Base-by-base conservation (phyloP, 1,140 invertebrate species). In the Cherax destructor region DNA sequence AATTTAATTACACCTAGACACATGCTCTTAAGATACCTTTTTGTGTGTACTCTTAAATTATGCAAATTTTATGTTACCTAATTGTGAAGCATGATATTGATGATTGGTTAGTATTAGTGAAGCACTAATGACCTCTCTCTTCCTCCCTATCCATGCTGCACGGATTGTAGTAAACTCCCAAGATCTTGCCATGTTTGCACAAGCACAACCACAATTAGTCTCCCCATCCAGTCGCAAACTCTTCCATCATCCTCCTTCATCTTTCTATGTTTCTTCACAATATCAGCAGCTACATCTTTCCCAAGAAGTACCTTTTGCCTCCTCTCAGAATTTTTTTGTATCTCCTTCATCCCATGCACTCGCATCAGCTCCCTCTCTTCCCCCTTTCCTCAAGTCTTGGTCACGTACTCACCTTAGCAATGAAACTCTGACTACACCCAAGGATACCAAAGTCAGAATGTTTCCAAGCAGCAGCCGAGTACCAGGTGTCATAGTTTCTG, bases 351-450 rank as follows among this genome's bases (percentile, higher is more conserved):
- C 61, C 24, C 30, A 79, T 61, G 56, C 30, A 61, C 72, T 65
- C 24, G 4, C n/a, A n/a, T 24, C 77, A 18, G 16, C 11, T 88
- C 85, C n/a, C n/a, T 56, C 86, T 47, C 72, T 93, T 52, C 92
- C 92, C 72, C 59, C 77, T 9, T 78, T 61, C 21, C 86, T 93
- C 16, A 83, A 88, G 61, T 91, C 92, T 72, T 93, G 86, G 92
- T 93, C 92, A 18, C 80, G 50, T 21, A 88, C 81, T 7, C 78
- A 77, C 49, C 80, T 78, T 59, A 65, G 52, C 18, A 59, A 69
- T 21, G 80, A 87, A 78, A 76, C 84, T 49, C 69, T 84, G 5
- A 86, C 61, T 50, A 56, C 59, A 59, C 92, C 89, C 41, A 93
- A 93, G 89, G 74, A 80, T 9, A 76, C 85, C 59, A 93, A 91